Evolutionary conservation across 2,797 vertebrate species (phyloP).

Genomic region (Erethizon dorsatum): DNA sequence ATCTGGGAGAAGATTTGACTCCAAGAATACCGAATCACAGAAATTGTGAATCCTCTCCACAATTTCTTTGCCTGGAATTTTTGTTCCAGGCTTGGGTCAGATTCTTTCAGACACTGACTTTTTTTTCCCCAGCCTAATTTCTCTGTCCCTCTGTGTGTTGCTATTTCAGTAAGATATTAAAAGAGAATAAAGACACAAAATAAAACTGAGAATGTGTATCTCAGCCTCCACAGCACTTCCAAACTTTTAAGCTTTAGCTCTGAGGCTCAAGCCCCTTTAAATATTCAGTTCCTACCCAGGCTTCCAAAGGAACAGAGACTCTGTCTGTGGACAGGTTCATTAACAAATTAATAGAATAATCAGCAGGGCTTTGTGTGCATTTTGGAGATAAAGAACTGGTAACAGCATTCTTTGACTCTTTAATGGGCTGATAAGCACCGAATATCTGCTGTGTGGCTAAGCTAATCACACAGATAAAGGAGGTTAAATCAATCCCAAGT

Average conservation of each 20-base stretch:
- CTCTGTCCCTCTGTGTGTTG: not conserved
- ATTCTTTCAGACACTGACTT: conserved; percentile 11
- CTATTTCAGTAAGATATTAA: conserved; percentile 57
- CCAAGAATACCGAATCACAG: not conserved
- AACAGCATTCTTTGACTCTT: conserved; percentile 92
- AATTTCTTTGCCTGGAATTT: not conserved
- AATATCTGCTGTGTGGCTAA: conserved; percentile 88
- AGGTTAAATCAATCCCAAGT: conserved; percentile 89
- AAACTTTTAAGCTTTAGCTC: conserved; percentile 47
- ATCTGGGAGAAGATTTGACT: not conserved
- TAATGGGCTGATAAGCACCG: conserved; percentile 91
- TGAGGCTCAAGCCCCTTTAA: conserved; percentile 75
- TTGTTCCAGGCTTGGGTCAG: not conserved
- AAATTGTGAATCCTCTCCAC: not conserved
- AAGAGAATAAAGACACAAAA: conserved; percentile 43
- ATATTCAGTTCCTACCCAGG: conserved; percentile 80
- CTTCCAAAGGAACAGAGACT: conserved; percentile 83
- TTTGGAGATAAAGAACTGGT: conserved; percentile 92
- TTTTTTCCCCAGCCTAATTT: conserved; percentile 55
- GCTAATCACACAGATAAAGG: conserved; percentile 90
- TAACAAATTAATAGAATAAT: conserved; percentile 93
- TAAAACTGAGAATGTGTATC: not conserved
- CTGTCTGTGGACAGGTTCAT: conserved; percentile 91
- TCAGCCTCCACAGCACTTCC: conserved; percentile 4
- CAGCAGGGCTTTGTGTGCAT: conserved; percentile 92